Evolutionary conservation across 2,888 invertebrate species (phyloP).

Genomic region (Heliconius sara): DNA sequence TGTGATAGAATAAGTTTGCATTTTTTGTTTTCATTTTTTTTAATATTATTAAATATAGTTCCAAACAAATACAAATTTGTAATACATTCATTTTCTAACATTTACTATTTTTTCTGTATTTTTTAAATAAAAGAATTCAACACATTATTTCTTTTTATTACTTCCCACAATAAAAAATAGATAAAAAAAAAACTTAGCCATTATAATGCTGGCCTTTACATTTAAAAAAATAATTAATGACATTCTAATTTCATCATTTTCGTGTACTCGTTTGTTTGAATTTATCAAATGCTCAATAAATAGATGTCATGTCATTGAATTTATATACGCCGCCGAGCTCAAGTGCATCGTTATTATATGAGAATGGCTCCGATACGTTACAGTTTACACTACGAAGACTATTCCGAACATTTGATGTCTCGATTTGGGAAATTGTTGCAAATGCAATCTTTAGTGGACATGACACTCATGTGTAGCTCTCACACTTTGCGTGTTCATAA

Average conservation of each 20-base stretch:
- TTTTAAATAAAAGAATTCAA: conserved; percentile 73
- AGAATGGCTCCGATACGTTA: conserved; percentile 83
- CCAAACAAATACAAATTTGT: conserved; percentile 79
- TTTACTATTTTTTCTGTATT: conserved; percentile 79
- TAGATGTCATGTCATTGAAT: conserved; percentile 38
- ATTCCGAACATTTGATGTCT: conserved; percentile 87
- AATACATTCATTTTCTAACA: conserved; percentile 81
- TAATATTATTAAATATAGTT: conserved; percentile 36
- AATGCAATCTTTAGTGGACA: conserved; percentile 89
- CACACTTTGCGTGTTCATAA: conserved; percentile 90
- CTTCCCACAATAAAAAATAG: neutral
- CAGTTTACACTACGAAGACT: conserved; percentile 88
- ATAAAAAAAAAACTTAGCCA: neutral
- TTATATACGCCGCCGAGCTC: neutral
- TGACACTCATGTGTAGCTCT: conserved; percentile 89
- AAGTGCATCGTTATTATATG: conserved; percentile 18
- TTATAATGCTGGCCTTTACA: conserved; percentile 21
- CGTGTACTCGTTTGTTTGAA: conserved; percentile 43
- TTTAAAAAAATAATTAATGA: conserved; percentile 22
- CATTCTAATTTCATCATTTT: conserved; percentile 35
- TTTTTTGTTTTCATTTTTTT: conserved; percentile 45
- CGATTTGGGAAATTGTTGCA: conserved; percentile 88
- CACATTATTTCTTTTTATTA: conserved; percentile 40
- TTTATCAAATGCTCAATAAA: conserved; percentile 33
- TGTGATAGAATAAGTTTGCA: conserved; percentile 71